Percentiles rank a stretch among this genome's conserved stretches.
Evolutionary conservation across 1,140 invertebrate species (phyloP).

Genomic region (Eumeta japonica): DNA sequence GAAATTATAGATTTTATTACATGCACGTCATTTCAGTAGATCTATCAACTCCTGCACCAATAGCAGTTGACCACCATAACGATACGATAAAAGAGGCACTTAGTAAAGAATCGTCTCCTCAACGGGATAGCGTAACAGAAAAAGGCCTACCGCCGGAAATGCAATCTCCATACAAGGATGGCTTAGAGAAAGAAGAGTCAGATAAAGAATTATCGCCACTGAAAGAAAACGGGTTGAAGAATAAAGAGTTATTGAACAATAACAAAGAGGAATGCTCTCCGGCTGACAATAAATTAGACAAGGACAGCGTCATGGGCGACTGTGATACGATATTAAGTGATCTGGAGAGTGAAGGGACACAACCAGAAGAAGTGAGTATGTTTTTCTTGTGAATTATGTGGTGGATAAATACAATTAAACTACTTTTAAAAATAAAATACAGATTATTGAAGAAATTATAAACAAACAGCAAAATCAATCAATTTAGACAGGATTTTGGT

Average conservation of each 20-base stretch:
- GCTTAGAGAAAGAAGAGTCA: slow-evolving; percentile 25
- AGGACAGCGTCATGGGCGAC: slow-evolving; percentile 52
- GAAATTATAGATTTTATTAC: no score
- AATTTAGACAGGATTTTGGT: no score
- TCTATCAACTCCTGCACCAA: no score
- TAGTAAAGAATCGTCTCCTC: slow-evolving; percentile 24
- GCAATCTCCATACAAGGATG: slow-evolving; percentile 49
- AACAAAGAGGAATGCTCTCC: slow-evolving; percentile 47
- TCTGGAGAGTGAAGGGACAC: slow-evolving; percentile 82
- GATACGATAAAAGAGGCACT: no score
- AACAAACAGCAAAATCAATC: no score
- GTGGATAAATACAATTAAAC: no score
- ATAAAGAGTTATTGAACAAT: slow-evolving; percentile 46
- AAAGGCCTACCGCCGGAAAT: slow-evolving; percentile 29
- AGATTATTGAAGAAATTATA: no score
- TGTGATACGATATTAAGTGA: slow-evolving; percentile 62
- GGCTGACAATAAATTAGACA: slow-evolving; percentile 37
- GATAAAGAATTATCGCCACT: slow-evolving; percentile 50
- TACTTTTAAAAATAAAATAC: no score
- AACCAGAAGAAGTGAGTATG: slow-evolving; percentile 70
- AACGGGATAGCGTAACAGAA: slow-evolving; percentile 15
- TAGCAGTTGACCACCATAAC: background rate
- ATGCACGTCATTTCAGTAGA: no score
- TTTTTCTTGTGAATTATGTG: slow-evolving; percentile 7
- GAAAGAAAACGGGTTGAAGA: slow-evolving; percentile 47